Evolutionary conservation across 1,140 invertebrate species (phyloP).

Genomic region (Drosophila biarmipes): DNA sequence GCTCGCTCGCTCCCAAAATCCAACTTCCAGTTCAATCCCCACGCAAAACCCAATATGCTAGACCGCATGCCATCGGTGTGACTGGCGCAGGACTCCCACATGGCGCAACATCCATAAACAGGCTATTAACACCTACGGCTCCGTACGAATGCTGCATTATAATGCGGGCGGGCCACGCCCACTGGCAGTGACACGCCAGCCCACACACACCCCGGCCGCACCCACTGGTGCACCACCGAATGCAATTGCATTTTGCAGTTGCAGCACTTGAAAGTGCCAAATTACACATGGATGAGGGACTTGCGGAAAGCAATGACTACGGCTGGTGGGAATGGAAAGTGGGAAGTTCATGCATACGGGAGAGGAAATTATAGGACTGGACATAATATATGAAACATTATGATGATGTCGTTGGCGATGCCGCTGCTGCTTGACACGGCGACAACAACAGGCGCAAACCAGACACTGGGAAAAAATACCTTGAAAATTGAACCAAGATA

Average conservation of each 20-base stretch:
- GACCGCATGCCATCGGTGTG: slow-evolving; percentile 22
- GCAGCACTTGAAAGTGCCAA: slow-evolving; percentile 53
- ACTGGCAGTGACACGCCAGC: slow-evolving; percentile 1
- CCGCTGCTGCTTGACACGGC: slow-evolving; percentile 17
- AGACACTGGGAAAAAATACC: neutral
- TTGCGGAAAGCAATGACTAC: neutral
- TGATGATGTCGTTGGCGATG: slow-evolving; percentile 30
- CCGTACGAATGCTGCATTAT: slow-evolving; percentile 23
- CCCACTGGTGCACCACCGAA: slow-evolving; percentile 4
- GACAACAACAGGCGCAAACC: slow-evolving; percentile 5
- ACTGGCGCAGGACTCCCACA: slow-evolving; percentile 36
- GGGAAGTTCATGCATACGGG: slow-evolving; percentile 65
- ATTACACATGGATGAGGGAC: slow-evolving; percentile 41
- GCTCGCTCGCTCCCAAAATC: slow-evolving; percentile 1
- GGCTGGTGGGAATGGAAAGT: slow-evolving; percentile 30
- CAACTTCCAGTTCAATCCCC: slow-evolving; percentile 12
- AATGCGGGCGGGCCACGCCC: slow-evolving; percentile 13
- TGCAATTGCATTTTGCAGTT: slow-evolving; percentile 54
- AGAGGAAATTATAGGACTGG: slow-evolving; percentile 71
- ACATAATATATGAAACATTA: slow-evolving; percentile 72
- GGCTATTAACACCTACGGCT: slow-evolving; percentile 69
- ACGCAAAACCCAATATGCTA: slow-evolving; percentile 24
- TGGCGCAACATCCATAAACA: slow-evolving; percentile 52
- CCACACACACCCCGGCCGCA: neutral
- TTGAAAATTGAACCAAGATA: too few species aligned